A percentile compares a stretch with the other conserved stretches of the same genome.
Evolutionary conservation across 2,888 invertebrate species (phyloP).

Genomic region (Entomobrya proxima): DNA sequence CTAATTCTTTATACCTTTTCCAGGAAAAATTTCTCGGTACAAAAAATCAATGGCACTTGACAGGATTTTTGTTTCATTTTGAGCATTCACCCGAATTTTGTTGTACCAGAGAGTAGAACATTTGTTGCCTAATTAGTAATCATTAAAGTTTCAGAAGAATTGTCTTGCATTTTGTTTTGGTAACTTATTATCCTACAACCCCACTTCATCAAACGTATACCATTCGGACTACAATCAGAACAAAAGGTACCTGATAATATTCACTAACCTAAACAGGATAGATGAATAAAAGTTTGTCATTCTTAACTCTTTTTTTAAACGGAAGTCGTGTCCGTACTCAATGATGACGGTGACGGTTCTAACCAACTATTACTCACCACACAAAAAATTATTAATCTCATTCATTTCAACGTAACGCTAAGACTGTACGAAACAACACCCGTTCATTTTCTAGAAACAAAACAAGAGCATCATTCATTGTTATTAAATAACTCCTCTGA

Average conservation of each 20-base stretch:
- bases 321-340: not conserved
- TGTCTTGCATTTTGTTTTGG: not conserved
- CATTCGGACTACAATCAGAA: conserved; percentile 49
- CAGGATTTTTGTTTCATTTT: conserved; percentile 51
- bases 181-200: not conserved
- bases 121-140: conserved; percentile 6
- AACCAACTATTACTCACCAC: not conserved
- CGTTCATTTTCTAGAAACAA: conserved; percentile 15
- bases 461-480: conserved; percentile 32
- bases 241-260: conserved; percentile 40
- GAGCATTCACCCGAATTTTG: conserved; percentile 54
- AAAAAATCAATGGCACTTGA: conserved; percentile 61
- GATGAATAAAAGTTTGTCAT: not conserved
- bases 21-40: not conserved
- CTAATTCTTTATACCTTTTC: conserved; percentile 11
- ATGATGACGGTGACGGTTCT: not conserved
- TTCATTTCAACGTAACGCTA: not conserved
- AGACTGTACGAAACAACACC: conserved; percentile 26
- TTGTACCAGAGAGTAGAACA: conserved; percentile 32
- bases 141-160: not conserved
- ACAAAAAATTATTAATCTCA: conserved; percentile 15
- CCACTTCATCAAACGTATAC: conserved; percentile 50
- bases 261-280: not conserved
- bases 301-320: not conserved
- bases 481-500: conserved; percentile 29